A percentile compares a stretch with the other conserved stretches of the same genome.
These are phyloP conservation scores for Eumerus sabulonum DNA, from an alignment of 2,888 invertebrate genomes.

Conservation along the genomic window DNA sequence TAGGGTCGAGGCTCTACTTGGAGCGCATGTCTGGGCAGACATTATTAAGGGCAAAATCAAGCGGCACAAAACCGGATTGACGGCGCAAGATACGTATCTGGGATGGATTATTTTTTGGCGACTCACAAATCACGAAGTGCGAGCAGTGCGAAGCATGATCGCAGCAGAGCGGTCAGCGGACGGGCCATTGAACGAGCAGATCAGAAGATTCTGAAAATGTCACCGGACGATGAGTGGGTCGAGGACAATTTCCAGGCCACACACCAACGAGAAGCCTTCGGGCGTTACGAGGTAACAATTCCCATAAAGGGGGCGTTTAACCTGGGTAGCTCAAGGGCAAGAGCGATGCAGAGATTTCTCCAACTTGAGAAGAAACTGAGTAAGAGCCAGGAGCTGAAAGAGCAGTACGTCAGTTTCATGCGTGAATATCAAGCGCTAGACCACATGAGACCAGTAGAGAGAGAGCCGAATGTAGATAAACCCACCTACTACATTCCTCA, in stretches of 20 bases:
- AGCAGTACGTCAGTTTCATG: slow-evolving; percentile 24
- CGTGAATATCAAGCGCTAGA: slow-evolving; percentile 17
- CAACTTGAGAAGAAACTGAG: slow-evolving; percentile 9
- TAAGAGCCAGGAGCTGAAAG: slow-evolving; percentile 5
- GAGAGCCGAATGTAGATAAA: neutral
- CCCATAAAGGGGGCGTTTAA: neutral
- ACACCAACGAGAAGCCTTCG: slow-evolving; percentile 3
- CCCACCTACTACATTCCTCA: slow-evolving; percentile 18
- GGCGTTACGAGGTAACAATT: slow-evolving; percentile 25
- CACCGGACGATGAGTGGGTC: no score
- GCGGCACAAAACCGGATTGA: slow-evolving; percentile 4
- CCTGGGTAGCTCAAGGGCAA: slow-evolving; percentile 6
- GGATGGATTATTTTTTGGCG: slow-evolving; percentile 14
- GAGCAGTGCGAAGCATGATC: no score
- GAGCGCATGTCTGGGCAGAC: slow-evolving; percentile 21
- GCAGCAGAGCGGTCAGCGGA: neutral
- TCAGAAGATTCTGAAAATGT: slow-evolving; percentile 13
- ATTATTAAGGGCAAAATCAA: slow-evolving; percentile 11
- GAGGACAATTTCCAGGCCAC: slow-evolving; percentile 20
- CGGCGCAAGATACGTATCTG: slow-evolving; percentile 15
- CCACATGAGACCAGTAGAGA: neutral
- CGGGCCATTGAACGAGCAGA: neutral
- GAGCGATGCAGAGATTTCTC: slow-evolving; percentile 19
- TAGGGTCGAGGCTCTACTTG: slow-evolving; percentile 11
- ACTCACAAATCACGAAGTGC: neutral